Evolutionary conservation across 2,888 invertebrate genomes (phyloP), one percentile per base, ranked within the genome.

Genomic region (Vesta saturnalis): DNA sequence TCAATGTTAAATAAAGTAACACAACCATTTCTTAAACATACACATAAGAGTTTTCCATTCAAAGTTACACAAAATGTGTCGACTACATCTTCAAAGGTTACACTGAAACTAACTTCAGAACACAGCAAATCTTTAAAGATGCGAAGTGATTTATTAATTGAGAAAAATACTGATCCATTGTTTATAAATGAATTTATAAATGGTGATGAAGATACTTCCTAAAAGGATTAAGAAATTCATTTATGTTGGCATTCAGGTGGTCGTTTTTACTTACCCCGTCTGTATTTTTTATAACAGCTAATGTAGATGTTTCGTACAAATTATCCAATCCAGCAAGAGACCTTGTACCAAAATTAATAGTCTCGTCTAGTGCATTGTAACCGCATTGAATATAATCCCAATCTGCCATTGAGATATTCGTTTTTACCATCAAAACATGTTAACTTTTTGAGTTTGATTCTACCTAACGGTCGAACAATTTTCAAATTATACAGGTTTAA

Each of bases 291-390:
- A 85, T 81, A 5, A 82, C 79, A 59, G 86, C 86, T 63, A 86
- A 72, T 1, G 87, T 88, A 60, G 79, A 81, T 21, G 85, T 83
- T 83, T 87, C 87, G 72, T 85, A 87, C 43, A 87, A 82, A 59
- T 82, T 83, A 74, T 83, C 82, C 43, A 81, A 82, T 68, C 84
- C 84, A 1, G 81, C 82, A 49, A 85, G 77, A 47, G 79, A 80
- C 69, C 87, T 81, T 21, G 83, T 81, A 1, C 87, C 87, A 76
- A 87, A 87, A 80, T 87, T 87, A 0, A 85, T 80, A 10, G 87
- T 87, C 79, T 87, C 87, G 70, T 87, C 86, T 0, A 85, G 85
- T 23, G 79, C 75, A 71, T 85, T 83, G 70, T 85, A 87, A 14
- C 85, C 86, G 19, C 83, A 80, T 47, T 78, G 78, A 14, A 87